phyloP scores from a whole-genome alignment of 37 sponge, comb jelly and placozoan species.

The Hexactinellida sp. region DNA sequence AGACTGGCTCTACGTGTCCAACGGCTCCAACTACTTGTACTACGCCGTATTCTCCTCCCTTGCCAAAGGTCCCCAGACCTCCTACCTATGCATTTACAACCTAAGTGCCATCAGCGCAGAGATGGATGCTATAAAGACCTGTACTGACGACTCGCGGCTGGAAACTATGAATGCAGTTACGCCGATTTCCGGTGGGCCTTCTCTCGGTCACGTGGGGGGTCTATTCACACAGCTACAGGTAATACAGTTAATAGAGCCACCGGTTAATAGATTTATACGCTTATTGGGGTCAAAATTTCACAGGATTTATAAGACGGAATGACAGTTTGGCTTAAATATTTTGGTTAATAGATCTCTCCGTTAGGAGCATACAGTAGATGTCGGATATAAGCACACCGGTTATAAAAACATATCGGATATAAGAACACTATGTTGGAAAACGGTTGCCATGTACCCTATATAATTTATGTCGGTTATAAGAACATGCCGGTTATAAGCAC shows the following conservation, averaged over 20 bases:
- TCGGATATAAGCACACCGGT: too few relatives aligned
- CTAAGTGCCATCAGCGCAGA: not conserved
- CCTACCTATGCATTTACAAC: not conserved
- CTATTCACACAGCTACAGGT: not conserved
- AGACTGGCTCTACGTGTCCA: not conserved
- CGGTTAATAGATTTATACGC: too few relatives aligned
- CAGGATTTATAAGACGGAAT: too few relatives aligned
- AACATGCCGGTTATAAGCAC: not conserved
- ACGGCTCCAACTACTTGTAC: not conserved
- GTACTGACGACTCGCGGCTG: not conserved
- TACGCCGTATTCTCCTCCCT: not conserved
- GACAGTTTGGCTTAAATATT: too few relatives aligned
- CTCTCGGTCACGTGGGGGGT: not conserved
- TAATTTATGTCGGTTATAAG: not conserved
- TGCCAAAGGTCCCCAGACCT: not conserved
- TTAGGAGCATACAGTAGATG: too few relatives aligned
- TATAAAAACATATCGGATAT: too few relatives aligned
- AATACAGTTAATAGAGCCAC: too few relatives aligned
- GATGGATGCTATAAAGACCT: not conserved
- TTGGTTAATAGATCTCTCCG: too few relatives aligned
- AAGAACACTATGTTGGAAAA: too few relatives aligned
- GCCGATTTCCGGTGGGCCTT: not conserved
- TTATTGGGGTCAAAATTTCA: too few relatives aligned
- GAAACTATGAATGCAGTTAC: not conserved
- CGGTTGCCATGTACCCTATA: not conserved